A percentile compares a stretch with the other conserved stretches of the same genome.
phyloP scores from a whole-genome alignment of 2,797 vertebrate genomes.

The Chromobotia macracanthus region DNA sequence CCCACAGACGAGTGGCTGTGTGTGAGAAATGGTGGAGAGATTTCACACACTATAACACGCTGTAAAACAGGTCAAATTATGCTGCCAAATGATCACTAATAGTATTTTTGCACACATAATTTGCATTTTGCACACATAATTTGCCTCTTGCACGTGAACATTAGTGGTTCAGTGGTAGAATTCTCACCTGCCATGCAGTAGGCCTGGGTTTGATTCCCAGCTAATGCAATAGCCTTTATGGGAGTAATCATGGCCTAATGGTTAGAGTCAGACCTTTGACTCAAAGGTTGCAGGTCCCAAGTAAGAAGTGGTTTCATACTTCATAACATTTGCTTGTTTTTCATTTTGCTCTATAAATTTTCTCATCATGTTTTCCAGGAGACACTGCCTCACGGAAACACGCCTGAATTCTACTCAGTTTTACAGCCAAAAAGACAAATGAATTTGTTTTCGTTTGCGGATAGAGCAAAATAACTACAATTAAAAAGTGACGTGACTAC shows the following conservation, averaged over 20 bases:
- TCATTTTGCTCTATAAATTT: not conserved
- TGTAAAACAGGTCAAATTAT: not conserved
- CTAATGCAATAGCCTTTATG: too few relatives aligned
- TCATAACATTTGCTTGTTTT: not conserved
- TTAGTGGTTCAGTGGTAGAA: too few relatives aligned
- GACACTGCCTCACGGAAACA: not conserved
- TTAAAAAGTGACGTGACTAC: conserved; percentile 57
- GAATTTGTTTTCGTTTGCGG: conserved; percentile 67
- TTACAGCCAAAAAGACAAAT: not conserved
- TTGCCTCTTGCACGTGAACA: too few relatives aligned
- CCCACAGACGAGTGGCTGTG: not conserved
- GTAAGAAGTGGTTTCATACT: too few relatives aligned
- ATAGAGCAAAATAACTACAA: conserved; percentile 54
- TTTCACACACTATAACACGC: not conserved
- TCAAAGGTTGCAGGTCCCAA: too few relatives aligned
- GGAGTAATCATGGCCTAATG: too few relatives aligned
- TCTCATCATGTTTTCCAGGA: not conserved
- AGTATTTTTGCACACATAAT: too few relatives aligned
- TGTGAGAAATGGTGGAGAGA: not conserved
- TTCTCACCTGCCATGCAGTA: too few relatives aligned
- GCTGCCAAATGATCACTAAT: conserved; percentile 1
- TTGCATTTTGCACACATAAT: too few relatives aligned
- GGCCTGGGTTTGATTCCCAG: too few relatives aligned
- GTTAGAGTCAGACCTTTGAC: too few relatives aligned
- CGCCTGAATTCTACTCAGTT: not conserved